Evolutionary conservation across 1,140 invertebrate genomes (phyloP).

Genomic region (Drosophila kepulauana): DNA sequence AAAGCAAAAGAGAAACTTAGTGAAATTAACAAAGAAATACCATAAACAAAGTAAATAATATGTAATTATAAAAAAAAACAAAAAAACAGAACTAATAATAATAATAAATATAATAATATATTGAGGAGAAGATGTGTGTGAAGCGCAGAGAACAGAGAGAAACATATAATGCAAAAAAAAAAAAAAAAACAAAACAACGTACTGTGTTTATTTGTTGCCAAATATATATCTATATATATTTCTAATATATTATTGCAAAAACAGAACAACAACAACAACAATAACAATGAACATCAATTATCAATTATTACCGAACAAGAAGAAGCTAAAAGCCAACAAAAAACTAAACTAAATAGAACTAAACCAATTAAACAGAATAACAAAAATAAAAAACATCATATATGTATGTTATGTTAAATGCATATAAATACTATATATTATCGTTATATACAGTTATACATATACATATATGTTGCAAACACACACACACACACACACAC

Average conservation of each 20-base stretch:
- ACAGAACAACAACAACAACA: conserved; percentile 30
- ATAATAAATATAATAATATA: conserved; percentile 23
- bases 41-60: conserved; percentile 23
- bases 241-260: conserved; percentile 68
- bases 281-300: conserved; percentile 33
- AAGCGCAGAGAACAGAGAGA: conserved; percentile 25
- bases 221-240: conserved; percentile 83
- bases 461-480: conserved; percentile 36
- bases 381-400: conserved; percentile 2
- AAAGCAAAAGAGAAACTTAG: conserved; percentile 62
- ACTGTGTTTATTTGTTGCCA: conserved; percentile 83
- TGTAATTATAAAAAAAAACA: conserved; percentile 20
- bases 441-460: conserved; percentile 41
- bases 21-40: conserved; percentile 68
- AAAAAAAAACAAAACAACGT: conserved; percentile 51
- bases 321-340: conserved; percentile 56
- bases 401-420: conserved; percentile 49
- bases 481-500: conserved; percentile 27
- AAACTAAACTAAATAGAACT: conserved; percentile 42
- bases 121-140: conserved; percentile 10
- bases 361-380: conserved; percentile 26
- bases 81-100: conserved; percentile 34
- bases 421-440: conserved; percentile 28
- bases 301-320: conserved; percentile 44
- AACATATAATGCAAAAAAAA: conserved; percentile 63